Base-by-base conservation (phyloP, 1,140 invertebrate genomes). In the Drosophila dunni region DNA sequence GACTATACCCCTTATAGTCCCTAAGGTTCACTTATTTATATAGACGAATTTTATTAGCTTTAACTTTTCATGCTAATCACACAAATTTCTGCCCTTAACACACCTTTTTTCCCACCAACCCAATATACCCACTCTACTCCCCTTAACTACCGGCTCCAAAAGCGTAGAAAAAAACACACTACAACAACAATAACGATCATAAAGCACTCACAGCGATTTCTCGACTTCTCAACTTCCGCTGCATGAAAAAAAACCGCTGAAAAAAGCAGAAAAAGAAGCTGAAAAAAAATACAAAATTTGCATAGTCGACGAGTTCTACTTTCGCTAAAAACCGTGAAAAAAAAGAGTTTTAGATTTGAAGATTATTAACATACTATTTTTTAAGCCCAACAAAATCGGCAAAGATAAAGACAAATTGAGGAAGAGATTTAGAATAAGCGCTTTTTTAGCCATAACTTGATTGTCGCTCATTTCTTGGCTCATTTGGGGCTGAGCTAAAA, bases 221-320 rank as follows among this genome's bases (percentile, higher is more conserved):
- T 54, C 51, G 51, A 56, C 53, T 54, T 38, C n/a, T 24, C 68
- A 50, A 85, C 81, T 85, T 85, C 81, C 81, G 81, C 69, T 67
- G 68, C 44, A 66, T 17, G 54, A 57, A 15, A 10, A 15, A 24
- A 42, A 57, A 29, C 24, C 24, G 24, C 24, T 29, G 24, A 29
- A 29, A 29, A 29, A 29, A 29, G 24, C 24, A 29, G 6, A 57
- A 57, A 57, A 40, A 40, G 3, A 42, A 40, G 7, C 1, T 10
- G 9, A 48, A 24, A 20, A 48, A 48, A 48, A 24, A 24, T 24
- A 29, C 7, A 4, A 2, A 20, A 72, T 81, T 81, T 77, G 56
- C 68, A 80, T 69, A 64, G 68, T 77, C 72, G 67, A 66, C 72
- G 79, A 81, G 79, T 81, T 81, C 78, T 81, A 81, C 78, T 81